These are phyloP conservation scores for Sebastes fasciatus DNA, from an alignment of 2,113 vertebrate species.

Conservation along the genomic window DNA sequence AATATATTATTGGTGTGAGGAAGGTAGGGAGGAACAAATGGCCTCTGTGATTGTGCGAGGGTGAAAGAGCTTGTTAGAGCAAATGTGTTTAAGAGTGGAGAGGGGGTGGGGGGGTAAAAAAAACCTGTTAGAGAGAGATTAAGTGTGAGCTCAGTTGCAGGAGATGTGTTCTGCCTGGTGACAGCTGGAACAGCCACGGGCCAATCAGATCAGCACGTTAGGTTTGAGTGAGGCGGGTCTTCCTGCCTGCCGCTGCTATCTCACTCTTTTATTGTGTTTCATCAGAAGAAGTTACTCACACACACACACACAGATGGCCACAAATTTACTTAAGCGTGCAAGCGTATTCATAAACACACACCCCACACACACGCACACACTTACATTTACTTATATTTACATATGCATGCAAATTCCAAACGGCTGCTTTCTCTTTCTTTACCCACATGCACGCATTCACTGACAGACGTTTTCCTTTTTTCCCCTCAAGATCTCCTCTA, in stretches of 20 bases:
- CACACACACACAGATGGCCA: conserved; percentile 1
- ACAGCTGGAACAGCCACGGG: conserved; percentile 81
- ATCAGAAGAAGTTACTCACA: conserved; percentile 57
- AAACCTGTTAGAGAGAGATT: conserved; percentile 79
- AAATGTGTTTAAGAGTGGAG: conserved; percentile 51
- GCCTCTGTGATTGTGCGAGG: conserved; percentile 24
- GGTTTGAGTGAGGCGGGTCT: conserved; percentile 79
- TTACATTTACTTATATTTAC: conserved; percentile 59
- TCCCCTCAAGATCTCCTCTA: background rate
- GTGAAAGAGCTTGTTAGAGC: conserved; percentile 57
- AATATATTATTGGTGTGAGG: conserved; percentile 8
- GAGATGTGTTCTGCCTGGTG: conserved; percentile 87
- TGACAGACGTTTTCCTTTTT: background rate
- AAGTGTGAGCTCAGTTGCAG: conserved; percentile 78
- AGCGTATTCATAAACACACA: background rate
- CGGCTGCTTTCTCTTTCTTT: conserved; percentile 20
- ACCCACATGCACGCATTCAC: background rate
- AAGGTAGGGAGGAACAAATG: conserved; percentile 33
- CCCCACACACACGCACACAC: background rate
- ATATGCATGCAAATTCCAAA: conserved; percentile 64
- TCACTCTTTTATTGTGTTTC: conserved; percentile 63
- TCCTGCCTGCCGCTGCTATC: conserved; percentile 54
- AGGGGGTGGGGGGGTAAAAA: background rate
- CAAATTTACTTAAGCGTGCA: conserved; percentile 25
- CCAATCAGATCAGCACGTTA: conserved; percentile 78